These are phyloP conservation scores for Orycteropus afer DNA, from an alignment of 2,113 vertebrate species.

Conservation along the genomic window DNA sequence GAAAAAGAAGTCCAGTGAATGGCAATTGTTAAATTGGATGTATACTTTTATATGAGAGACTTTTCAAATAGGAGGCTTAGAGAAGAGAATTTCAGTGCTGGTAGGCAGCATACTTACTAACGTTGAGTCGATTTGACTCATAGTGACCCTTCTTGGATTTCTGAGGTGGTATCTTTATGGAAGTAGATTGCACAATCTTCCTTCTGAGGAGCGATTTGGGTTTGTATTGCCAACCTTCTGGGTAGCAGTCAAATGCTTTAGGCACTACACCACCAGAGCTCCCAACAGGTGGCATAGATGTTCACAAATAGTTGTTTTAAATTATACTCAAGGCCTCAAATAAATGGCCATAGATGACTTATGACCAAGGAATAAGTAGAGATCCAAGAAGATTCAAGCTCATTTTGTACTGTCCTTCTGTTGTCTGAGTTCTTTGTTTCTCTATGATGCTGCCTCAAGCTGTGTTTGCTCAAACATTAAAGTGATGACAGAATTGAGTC, in stretches of 20 bases:
- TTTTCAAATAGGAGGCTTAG: neutral
- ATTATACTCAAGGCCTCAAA: neutral
- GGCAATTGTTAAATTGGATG: neutral
- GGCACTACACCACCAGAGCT: no score
- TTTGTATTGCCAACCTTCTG: no score
- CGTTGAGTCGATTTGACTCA: no score
- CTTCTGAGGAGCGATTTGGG: no score
- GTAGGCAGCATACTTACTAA: neutral
- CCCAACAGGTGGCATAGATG: neutral
- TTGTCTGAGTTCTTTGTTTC: neutral
- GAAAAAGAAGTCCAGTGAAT: neutral
- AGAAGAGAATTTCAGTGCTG: neutral
- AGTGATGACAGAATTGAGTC: constrained; percentile 38
- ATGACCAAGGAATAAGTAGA: neutral
- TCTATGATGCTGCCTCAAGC: neutral
- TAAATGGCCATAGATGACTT: neutral
- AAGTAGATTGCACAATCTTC: no score
- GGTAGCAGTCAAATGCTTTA: no score
- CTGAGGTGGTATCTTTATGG: no score
- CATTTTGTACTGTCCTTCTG: neutral
- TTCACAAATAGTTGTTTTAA: neutral
- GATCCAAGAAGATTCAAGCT: neutral
- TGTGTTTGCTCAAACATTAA: neutral
- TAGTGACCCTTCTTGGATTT: no score
- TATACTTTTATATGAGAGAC: neutral